phyloP scores from a whole-genome alignment of 2,113 vertebrate genomes.

The Malaclemys terrapin region DNA sequence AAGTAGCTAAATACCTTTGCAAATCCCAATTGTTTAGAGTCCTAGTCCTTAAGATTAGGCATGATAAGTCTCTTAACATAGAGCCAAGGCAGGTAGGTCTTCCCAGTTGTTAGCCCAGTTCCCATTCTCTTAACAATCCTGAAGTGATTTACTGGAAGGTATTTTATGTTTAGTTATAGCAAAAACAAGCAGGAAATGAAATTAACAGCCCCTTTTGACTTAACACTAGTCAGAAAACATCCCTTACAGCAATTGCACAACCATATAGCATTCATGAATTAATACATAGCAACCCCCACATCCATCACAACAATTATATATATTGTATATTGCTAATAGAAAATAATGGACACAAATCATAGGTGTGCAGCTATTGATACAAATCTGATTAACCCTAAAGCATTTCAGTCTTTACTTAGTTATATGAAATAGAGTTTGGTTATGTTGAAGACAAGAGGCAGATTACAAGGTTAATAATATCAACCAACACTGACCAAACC shows the following conservation, averaged over 20 bases:
- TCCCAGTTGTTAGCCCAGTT: background rate
- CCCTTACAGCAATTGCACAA: background rate
- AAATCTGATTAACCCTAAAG: background rate
- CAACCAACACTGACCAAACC: background rate
- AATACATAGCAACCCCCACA: fast-evolving
- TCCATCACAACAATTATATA: background rate
- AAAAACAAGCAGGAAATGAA: background rate
- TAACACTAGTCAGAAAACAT: background rate
- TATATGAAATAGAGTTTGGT: background rate
- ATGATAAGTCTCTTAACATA: background rate
- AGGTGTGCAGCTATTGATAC: background rate
- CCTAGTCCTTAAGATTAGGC: background rate
- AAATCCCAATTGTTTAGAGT: background rate
- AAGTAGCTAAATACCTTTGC: too few relatives aligned
- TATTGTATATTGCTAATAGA: background rate
- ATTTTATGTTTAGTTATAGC: background rate
- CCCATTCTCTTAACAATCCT: background rate
- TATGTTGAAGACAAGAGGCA: background rate
- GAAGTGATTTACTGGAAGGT: background rate
- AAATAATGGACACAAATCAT: background rate
- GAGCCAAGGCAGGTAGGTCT: background rate
- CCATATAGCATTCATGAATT: background rate
- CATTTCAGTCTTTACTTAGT: background rate
- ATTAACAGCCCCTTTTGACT: background rate
- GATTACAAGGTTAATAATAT: background rate